Conservation (phyloP, 2,113 vertebrate species). For the Albula goreensis region DNA sequence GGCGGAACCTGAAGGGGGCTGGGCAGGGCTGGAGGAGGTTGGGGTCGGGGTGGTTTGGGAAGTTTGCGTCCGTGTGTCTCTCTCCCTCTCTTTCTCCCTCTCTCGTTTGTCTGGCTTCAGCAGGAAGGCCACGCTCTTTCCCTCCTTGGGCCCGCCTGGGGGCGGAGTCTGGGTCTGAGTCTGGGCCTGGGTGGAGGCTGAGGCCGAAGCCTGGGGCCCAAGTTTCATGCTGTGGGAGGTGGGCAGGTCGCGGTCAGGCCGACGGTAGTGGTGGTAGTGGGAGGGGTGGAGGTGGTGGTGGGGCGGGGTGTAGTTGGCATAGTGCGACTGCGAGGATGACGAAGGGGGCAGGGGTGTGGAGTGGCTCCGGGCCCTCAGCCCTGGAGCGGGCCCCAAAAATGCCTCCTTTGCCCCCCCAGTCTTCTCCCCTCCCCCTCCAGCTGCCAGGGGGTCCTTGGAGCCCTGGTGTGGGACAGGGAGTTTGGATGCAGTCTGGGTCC, state of each 20-base stretch:
- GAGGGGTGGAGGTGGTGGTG: conserved; percentile 77
- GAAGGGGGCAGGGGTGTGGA: conserved; percentile 87
- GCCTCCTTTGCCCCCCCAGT: conserved; percentile 62
- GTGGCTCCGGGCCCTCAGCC: conserved; percentile 84
- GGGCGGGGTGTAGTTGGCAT: conserved; percentile 76
- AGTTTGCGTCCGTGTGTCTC: conserved; percentile 48
- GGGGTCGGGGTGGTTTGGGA: conserved; percentile 42
- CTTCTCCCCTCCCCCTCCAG: conserved; percentile 62
- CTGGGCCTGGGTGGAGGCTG: conserved; percentile 38
- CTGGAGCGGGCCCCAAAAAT: conserved; percentile 68
- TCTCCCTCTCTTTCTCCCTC: conserved; percentile 62
- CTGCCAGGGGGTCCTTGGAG: conserved; percentile 64
- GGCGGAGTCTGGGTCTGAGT: conserved; percentile 62
- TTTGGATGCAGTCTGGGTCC: conserved; percentile 65
- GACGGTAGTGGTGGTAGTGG: conserved; percentile 78
- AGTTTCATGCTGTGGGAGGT: conserved; percentile 73
- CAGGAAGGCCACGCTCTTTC: conserved; percentile 72
- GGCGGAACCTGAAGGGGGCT: conserved; percentile 30
- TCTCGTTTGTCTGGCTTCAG: conserved; percentile 71
- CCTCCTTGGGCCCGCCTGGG: conserved; percentile 63
- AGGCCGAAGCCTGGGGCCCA: conserved; percentile 60
- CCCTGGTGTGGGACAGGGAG: conserved; percentile 60
- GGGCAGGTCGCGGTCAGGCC: conserved; percentile 75
- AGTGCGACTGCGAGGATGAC: conserved; percentile 81
- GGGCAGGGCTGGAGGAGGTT: conserved; percentile 69